These are phyloP conservation scores for Pseudolaguvia tuberculata DNA, from an alignment of 2,113 vertebrate genomes.

Conservation along the genomic window DNA sequence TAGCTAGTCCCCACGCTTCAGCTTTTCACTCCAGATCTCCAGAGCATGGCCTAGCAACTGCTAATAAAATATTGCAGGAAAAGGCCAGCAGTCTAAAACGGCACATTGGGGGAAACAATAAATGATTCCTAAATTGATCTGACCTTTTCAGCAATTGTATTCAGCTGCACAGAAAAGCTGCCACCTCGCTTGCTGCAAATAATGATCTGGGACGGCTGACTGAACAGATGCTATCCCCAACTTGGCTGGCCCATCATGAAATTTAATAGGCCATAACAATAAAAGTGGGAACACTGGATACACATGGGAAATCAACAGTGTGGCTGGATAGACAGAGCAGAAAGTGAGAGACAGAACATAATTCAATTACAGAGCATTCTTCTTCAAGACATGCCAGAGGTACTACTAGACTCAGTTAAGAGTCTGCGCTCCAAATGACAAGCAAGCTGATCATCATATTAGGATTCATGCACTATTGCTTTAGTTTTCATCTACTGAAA, in stretches of 20 bases:
- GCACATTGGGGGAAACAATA: constrained; percentile 58
- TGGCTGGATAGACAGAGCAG: constrained; percentile 37
- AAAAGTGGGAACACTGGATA: constrained; percentile 55
- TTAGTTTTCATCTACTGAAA: background rate
- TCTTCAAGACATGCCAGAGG: background rate
- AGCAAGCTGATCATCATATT: background rate
- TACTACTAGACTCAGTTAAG: background rate
- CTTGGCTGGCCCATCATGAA: constrained; percentile 58
- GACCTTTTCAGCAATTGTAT: constrained; percentile 63
- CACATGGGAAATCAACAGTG: constrained; percentile 61
- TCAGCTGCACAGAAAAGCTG: constrained; percentile 51
- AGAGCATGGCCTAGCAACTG: constrained; percentile 13
- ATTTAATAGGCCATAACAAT: constrained; percentile 67
- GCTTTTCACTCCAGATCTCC: constrained; percentile 29
- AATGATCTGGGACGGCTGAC: constrained; percentile 55
- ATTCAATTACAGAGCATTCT: constrained; percentile 25
- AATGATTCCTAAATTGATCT: constrained; percentile 64
- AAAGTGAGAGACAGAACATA: constrained; percentile 10
- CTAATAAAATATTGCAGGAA: constrained; percentile 41
- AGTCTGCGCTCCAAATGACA: background rate
- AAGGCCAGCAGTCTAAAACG: constrained; percentile 36
- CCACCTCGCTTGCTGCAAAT: constrained; percentile 46
- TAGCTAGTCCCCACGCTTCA: background rate
- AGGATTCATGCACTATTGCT: no score
- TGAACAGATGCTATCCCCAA: constrained; percentile 60